Percentiles rank a stretch among this genome's conserved stretches.
phyloP scores from a whole-genome alignment of 2,113 vertebrate genomes.

The Solea solea region DNA sequence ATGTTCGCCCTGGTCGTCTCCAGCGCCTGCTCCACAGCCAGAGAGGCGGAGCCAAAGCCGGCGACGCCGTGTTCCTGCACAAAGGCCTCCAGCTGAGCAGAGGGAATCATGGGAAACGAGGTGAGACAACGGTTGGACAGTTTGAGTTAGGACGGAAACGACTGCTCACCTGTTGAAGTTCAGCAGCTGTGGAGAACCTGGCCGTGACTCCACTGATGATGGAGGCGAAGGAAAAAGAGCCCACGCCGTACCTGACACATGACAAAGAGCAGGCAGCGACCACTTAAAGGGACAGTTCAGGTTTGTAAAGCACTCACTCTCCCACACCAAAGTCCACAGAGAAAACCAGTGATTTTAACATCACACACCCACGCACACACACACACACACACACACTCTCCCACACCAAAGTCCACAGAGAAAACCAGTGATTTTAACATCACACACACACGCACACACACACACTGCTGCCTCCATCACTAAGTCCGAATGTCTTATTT shows the following conservation, averaged over 20 bases:
- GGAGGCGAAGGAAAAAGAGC: slow-evolving; percentile 90
- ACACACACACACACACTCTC: too few species aligned
- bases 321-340: too few species aligned
- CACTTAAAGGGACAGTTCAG: too few species aligned
- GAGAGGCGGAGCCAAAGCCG: slow-evolving; percentile 86
- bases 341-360: too few species aligned
- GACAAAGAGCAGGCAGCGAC: neutral
- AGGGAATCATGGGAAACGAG: neutral
- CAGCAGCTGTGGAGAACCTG: slow-evolving; percentile 82
- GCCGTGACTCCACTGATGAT: slow-evolving; percentile 83
- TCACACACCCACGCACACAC: too few species aligned
- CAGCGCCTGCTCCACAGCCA: slow-evolving; percentile 88
- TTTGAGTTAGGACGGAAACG: neutral
- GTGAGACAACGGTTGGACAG: neutral
- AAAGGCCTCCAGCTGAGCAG: slow-evolving; percentile 86
- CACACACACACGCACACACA: too few species aligned
- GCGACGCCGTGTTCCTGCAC: slow-evolving; percentile 69
- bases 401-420: too few species aligned
- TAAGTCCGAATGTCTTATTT: too few species aligned
- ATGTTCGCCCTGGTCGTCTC: slow-evolving; percentile 88
- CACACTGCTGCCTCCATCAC: too few species aligned
- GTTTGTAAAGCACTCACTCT: too few species aligned
- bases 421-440: too few species aligned
- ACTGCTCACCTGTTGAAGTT: slow-evolving; percentile 84
- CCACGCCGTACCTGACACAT: slow-evolving; percentile 83